These are phyloP conservation scores for Hippocampus abdominalis DNA, from an alignment of 2,113 vertebrate genomes.

Conservation along the genomic window DNA sequence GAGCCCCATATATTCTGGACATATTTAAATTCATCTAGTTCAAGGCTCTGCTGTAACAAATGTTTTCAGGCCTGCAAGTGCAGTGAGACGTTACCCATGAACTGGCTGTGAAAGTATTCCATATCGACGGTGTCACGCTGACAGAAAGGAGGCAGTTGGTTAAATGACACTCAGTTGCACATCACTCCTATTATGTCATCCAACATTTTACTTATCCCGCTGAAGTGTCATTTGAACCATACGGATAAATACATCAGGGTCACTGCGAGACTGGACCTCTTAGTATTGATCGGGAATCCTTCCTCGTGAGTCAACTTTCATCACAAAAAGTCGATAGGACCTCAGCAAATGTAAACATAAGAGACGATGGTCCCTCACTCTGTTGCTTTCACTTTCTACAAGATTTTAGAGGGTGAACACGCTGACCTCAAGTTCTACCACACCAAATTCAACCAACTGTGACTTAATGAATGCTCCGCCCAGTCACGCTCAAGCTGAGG, in stretches of 20 bases:
- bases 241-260: constrained; percentile 5
- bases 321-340: not conserved
- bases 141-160: too few relatives aligned
- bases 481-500: not conserved
- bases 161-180: too few relatives aligned
- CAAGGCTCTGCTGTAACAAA: not conserved
- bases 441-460: not conserved
- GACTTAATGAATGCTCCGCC: not conserved
- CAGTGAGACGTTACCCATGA: not conserved
- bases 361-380: not conserved
- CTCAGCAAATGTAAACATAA: not conserved
- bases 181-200: not conserved
- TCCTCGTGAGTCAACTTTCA: constrained; percentile 17
- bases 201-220: not conserved
- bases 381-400: not conserved
- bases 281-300: constrained; percentile 33
- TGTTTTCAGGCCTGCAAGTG: not conserved
- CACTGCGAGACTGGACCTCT: constrained; percentile 5
- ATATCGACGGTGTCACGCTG: not conserved
- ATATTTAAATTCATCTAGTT: not conserved
- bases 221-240: not conserved
- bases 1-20: too few relatives aligned
- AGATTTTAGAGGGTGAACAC: not conserved
- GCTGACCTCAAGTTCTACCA: not conserved
- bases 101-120: not conserved